phyloP scores from a whole-genome alignment of 1,140 invertebrate genomes.

The Papilio polyxenes region DNA sequence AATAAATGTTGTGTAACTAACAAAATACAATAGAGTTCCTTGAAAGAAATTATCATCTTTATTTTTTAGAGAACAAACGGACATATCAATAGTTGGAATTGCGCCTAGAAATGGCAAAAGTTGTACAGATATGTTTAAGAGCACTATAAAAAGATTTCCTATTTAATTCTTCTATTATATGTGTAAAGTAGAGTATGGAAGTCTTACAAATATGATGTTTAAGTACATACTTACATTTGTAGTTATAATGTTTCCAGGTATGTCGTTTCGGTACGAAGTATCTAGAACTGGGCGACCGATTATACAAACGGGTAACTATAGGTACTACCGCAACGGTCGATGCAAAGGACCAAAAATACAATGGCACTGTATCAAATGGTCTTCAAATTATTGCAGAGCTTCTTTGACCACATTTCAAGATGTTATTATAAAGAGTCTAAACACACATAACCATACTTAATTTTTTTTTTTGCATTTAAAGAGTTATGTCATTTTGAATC shows the following conservation, averaged over 20 bases:
- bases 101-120: no score
- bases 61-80: no score
- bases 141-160: no score
- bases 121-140: no score
- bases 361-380: constrained; percentile 57
- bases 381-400: constrained; percentile 48
- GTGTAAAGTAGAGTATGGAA: no score
- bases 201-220: no score
- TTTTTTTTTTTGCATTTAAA: neutral
- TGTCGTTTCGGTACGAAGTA: constrained; percentile 31
- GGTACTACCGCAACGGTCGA: constrained; percentile 50
- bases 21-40: no score
- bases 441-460: constrained; percentile 52
- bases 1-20: no score
- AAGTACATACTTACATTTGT: neutral
- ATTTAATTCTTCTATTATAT: no score
- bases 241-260: constrained; percentile 27
- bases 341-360: constrained; percentile 48
- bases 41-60: no score
- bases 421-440: constrained; percentile 42
- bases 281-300: constrained; percentile 52
- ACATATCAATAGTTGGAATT: no score
- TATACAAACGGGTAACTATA: constrained; percentile 47
- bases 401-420: constrained; percentile 49
- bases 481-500: neutral